phyloP scores from a whole-genome alignment of 2,888 invertebrate genomes.

The Antheraea assamensis region DNA sequence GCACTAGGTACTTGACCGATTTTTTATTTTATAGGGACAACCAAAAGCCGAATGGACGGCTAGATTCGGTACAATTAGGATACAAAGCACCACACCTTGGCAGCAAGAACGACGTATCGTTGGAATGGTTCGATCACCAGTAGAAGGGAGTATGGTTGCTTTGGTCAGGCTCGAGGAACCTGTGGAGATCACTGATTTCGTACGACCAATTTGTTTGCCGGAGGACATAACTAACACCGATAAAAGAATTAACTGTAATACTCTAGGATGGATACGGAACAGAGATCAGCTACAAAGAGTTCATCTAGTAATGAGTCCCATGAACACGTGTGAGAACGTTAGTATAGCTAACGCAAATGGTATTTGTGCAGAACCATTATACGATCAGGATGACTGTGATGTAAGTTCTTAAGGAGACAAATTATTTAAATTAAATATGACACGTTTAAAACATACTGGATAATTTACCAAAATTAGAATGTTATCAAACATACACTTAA shows the following conservation, averaged over 20 bases:
- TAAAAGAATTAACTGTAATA: conserved; percentile 85
- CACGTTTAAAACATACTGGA: no score
- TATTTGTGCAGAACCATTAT: conserved; percentile 90
- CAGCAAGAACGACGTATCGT: conserved; percentile 92
- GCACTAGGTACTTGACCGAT: background rate
- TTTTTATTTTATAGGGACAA: conserved; percentile 82
- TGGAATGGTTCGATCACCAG: conserved; percentile 94
- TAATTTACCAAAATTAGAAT: no score
- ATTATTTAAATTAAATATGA: background rate
- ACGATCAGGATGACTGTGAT: conserved; percentile 91
- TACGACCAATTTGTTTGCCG: conserved; percentile 91
- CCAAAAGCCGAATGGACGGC: conserved; percentile 94
- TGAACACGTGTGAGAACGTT: conserved; percentile 92
- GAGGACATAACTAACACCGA: conserved; percentile 69
- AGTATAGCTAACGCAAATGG: conserved; percentile 92
- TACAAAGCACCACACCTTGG: conserved; percentile 92
- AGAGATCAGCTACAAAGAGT: conserved; percentile 91
- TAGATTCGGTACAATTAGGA: conserved; percentile 88
- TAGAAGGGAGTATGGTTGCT: conserved; percentile 93
- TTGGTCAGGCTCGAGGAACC: conserved; percentile 90
- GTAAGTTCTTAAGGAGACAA: conserved; percentile 85
- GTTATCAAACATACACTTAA: no score
- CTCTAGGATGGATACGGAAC: conserved; percentile 93
- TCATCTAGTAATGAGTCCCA: conserved; percentile 88
- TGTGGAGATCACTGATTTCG: conserved; percentile 89